Evolutionary conservation across 2,113 vertebrate genomes (phyloP).

Genomic region (Rattus rattus): DNA sequence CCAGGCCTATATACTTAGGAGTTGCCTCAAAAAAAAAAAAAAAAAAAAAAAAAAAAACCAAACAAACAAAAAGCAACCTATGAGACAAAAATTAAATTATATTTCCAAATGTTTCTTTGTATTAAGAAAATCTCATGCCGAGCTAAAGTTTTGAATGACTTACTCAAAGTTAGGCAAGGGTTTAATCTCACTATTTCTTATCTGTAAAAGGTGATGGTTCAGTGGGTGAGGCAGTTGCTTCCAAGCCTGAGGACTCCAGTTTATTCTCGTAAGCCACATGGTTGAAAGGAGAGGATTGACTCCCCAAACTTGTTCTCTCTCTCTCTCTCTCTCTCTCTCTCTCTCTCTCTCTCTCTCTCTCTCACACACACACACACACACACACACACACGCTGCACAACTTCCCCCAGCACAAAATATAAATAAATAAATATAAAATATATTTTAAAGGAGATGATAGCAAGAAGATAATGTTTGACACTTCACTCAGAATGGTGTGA

Average conservation of each 20-base stretch:
- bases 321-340: too few relatives aligned
- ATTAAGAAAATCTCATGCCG: not conserved
- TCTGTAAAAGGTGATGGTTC: not conserved
- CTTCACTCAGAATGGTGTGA: not conserved
- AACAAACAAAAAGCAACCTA: not conserved
- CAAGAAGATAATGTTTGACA: not conserved
- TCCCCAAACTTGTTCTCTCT: not conserved
- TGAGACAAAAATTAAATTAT: not conserved
- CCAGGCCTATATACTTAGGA: not conserved
- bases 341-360: too few relatives aligned
- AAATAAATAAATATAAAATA: not conserved
- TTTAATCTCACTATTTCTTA: not conserved
- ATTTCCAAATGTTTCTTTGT: constrained; percentile 7
- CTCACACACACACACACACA: not conserved
- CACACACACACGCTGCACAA: not conserved
- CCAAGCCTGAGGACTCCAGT: too few relatives aligned
- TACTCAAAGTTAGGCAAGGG: constrained; percentile 1
- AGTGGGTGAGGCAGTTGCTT: too few relatives aligned
- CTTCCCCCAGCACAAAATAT: not conserved
- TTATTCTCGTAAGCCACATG: not conserved
- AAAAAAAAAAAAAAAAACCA: not conserved
- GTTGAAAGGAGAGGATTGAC: not conserved
- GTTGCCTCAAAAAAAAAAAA: not conserved
- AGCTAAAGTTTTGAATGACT: constrained; percentile 31
- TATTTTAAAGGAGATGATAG: not conserved